Base-by-base conservation (phyloP, 2,888 invertebrate species). In the Cryptus viduatorius region DNA sequence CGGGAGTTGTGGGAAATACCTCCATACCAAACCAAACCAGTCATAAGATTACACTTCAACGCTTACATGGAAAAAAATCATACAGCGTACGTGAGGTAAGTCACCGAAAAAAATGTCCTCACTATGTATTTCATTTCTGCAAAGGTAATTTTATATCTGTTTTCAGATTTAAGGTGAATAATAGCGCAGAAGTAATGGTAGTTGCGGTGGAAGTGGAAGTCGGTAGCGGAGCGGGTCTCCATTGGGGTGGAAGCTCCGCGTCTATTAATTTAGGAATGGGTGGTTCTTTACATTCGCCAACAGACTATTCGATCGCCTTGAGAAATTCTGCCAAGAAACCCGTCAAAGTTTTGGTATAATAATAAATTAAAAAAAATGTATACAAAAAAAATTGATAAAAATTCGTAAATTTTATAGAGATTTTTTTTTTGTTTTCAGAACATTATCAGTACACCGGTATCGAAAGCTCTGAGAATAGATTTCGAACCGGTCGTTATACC, bases 1-100 rank as follows among this genome's bases (percentile, higher is more conserved):
- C 96, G 96, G 91, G 96, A 96, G 90, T 94, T 98, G 89, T 98
- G 99, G 99, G 96, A 97, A 93, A 97, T 99, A 92, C 97, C 98
- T 89, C 98, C 99, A 79, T 97, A 97, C 94, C 96, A 97, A 92
- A 96, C 97, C 64, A 98, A 98, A 94, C 96, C 98, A 86, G 96
- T 99, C 83, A 98, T 98, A 94, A 96, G 97, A 88, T 96, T 98
- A 87, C 96, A 96, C 90, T 97, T 98, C 94, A 95, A 97, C 91
- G 97, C 97, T 61, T 95, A 96, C 88, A 95, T 95, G 88, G 96
- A 96, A 91, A 97, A 96, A 91, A 98, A 98, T 94, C 96, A 98
- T 93, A 97, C 98, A 80, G 97, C 97, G 48, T 98, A 97, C 91
- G 96, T 98, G 91, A 96, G 96, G 96, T 95, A 92, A 73, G 71